phyloP scores from a whole-genome alignment of 2,888 invertebrate genomes.

The Strigamia transsilvanica region DNA sequence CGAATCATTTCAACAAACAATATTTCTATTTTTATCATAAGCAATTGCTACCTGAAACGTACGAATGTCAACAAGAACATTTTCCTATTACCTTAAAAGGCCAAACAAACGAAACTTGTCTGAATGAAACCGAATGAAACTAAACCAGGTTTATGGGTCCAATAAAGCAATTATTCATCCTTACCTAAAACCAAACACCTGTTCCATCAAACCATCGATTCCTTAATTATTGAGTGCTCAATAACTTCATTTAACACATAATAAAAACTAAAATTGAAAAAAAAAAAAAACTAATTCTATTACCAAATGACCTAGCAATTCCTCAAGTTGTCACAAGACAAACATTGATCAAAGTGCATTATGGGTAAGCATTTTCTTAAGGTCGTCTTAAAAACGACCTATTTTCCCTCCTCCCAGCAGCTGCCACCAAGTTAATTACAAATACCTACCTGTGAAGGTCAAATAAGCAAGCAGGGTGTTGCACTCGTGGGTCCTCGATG shows the following conservation, averaged over 20 bases:
- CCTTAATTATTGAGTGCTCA: not conserved
- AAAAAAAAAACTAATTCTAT: not conserved
- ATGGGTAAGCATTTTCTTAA: conserved; percentile 37
- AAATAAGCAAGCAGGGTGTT: conserved; percentile 45
- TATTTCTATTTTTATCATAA: not conserved
- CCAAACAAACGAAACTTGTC: conserved; percentile 12
- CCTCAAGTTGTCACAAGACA: not conserved
- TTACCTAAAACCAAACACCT: not conserved
- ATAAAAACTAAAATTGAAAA: not conserved
- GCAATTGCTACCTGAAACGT: not conserved
- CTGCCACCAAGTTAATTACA: conserved; percentile 36
- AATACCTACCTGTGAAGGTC: conserved; percentile 26
- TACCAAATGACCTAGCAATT: not conserved
- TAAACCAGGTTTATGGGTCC: conserved; percentile 45
- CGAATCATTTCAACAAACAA: not conserved
- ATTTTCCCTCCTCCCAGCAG: not conserved
- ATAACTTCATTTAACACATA: not conserved
- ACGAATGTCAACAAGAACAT: not conserved
- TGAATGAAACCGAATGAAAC: conserved; percentile 28
- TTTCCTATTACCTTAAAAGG: conserved; percentile 7
- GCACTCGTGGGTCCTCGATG: conserved; percentile 34
- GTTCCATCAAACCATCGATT: conserved; percentile 26
- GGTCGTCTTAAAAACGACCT: not conserved
- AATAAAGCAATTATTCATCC: not conserved
- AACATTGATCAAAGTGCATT: conserved; percentile 7